phyloP scores from a whole-genome alignment of 2,888 invertebrate genomes.

The Aphrophora alni region DNA sequence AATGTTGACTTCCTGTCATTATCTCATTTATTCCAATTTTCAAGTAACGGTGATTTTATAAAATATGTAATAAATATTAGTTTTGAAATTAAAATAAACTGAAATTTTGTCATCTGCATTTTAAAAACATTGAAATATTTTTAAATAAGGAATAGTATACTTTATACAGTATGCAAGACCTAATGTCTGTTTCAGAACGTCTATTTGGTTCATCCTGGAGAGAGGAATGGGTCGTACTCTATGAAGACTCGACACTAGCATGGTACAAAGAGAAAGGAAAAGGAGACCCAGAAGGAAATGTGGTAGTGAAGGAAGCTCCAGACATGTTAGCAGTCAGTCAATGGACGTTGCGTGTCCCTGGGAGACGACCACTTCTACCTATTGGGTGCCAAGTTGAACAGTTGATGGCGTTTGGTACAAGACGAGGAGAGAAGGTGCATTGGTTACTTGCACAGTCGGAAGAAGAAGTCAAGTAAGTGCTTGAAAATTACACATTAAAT shows the following conservation, averaged over 20 bases:
- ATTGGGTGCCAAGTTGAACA: constrained; percentile 73
- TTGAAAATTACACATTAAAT: not conserved
- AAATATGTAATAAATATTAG: too few relatives aligned
- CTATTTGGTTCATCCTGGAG: constrained; percentile 83
- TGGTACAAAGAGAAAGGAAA: constrained; percentile 76
- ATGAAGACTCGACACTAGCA: constrained; percentile 86
- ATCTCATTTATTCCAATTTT: too few relatives aligned
- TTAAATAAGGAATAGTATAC: too few relatives aligned
- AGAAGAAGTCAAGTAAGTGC: constrained; percentile 75
- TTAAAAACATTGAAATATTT: too few relatives aligned
- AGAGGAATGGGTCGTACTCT: constrained; percentile 83
- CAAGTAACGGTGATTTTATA: too few relatives aligned
- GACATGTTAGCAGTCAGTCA: constrained; percentile 82
- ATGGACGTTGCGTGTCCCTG: constrained; percentile 80
- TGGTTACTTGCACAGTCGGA: constrained; percentile 84
- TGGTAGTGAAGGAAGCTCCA: constrained; percentile 77
- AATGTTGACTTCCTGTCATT: too few relatives aligned
- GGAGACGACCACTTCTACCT: constrained; percentile 75
- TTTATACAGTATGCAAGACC: not conserved
- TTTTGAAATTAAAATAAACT: too few relatives aligned
- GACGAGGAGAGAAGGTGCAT: constrained; percentile 73
- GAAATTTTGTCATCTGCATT: too few relatives aligned
- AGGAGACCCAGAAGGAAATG: constrained; percentile 59
- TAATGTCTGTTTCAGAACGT: constrained; percentile 66
- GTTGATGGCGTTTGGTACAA: constrained; percentile 77